Percentiles rank a stretch among this genome's conserved stretches.
These are phyloP conservation scores for Tricholauxania praeusta DNA, from an alignment of 2,888 invertebrate genomes.

Conservation along the genomic window DNA sequence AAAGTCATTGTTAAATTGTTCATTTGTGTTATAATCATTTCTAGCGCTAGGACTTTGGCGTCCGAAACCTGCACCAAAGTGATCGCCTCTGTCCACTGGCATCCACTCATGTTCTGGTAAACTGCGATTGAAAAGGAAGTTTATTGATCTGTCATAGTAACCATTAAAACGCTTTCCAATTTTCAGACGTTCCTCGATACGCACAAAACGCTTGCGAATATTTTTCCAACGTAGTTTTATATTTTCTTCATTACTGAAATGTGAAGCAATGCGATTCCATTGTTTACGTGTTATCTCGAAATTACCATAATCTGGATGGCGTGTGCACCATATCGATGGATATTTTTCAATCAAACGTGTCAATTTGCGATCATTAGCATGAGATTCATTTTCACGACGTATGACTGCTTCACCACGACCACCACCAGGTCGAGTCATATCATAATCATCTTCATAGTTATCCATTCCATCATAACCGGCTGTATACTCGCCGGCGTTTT, in stretches of 20 bases:
- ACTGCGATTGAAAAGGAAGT: conserved; percentile 59
- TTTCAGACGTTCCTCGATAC: conserved; percentile 55
- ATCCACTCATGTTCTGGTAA: conserved; percentile 55
- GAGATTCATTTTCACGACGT: conserved; percentile 60
- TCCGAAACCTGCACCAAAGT: conserved; percentile 57
- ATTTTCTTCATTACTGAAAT: conserved; percentile 58
- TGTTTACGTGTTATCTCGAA: conserved; percentile 60
- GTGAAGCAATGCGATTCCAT: conserved; percentile 60
- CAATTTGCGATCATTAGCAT: conserved; percentile 60
- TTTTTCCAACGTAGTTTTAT: conserved; percentile 63
- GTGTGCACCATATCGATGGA: conserved; percentile 63
- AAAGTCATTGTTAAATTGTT: conserved; percentile 18
- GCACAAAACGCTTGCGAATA: conserved; percentile 60
- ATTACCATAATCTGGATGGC: conserved; percentile 62
- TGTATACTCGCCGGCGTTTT: conserved; percentile 31
- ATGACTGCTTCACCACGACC: conserved; percentile 57
- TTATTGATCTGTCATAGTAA: conserved; percentile 63
- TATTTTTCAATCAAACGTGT: conserved; percentile 59
- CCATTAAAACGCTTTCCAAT: conserved; percentile 62
- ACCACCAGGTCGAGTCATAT: conserved; percentile 34
- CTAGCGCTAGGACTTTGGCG: conserved; percentile 50
- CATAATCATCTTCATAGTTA: conserved; percentile 23
- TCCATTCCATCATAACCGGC: conserved; percentile 22
- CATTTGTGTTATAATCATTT: conserved; percentile 22
- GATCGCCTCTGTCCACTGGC: conserved; percentile 58